phyloP scores from a whole-genome alignment of 2,113 vertebrate genomes.

The Geococcyx californianus region DNA sequence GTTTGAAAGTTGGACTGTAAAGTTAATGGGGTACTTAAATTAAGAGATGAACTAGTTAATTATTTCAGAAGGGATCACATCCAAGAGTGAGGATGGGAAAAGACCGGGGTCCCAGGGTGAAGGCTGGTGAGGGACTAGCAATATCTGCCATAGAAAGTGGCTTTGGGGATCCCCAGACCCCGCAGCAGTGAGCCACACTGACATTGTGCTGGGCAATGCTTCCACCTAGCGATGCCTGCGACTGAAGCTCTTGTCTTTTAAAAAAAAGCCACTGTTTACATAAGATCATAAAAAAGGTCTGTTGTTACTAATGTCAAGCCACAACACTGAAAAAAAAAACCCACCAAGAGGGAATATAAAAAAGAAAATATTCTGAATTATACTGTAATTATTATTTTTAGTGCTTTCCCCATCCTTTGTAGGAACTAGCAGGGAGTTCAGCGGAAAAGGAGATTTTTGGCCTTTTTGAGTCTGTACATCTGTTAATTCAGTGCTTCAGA shows the following conservation, averaged over 20 bases:
- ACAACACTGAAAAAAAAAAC: neutral
- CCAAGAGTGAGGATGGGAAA: neutral
- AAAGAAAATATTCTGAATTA: neutral
- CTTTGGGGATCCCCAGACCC: neutral
- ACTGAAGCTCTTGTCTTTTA: neutral
- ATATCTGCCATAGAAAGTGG: neutral
- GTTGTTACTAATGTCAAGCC: neutral
- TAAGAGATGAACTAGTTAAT: neutral
- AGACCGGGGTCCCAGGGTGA: neutral
- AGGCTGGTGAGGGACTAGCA: neutral
- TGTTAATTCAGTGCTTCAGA: neutral
- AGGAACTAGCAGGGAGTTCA: neutral
- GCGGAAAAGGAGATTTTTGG: neutral
- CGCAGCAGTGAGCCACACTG: accelerated
- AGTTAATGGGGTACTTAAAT: neutral
- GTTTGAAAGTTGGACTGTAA: neutral
- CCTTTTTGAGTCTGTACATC: neutral
- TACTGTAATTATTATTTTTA: neutral
- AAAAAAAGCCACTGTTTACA: neutral
- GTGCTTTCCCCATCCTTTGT: neutral
- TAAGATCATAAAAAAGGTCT: neutral
- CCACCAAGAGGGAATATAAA: neutral
- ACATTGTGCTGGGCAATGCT: neutral
- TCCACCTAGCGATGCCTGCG: neutral
- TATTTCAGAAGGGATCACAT: neutral